Conservation (phyloP, 2,888 invertebrate species). For the Theretra japonica region DNA sequence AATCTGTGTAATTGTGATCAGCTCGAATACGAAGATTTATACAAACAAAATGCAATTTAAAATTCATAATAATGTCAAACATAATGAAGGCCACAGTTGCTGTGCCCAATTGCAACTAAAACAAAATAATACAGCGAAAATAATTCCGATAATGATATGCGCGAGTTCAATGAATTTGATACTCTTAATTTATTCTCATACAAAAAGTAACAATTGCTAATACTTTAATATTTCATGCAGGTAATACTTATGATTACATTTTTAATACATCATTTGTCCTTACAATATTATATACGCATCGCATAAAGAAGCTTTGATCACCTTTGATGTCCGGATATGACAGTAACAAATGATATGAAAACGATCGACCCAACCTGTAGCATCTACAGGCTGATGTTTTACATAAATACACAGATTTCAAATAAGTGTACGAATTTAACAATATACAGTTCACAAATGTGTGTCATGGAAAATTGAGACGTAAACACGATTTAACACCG, state of each 20-base stretch:
- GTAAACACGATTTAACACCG: constrained; percentile 61
- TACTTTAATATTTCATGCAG: constrained; percentile 38
- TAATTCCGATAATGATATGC: constrained; percentile 36
- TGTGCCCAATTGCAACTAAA: constrained; percentile 47
- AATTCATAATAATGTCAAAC: constrained; percentile 44
- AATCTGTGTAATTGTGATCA: constrained; percentile 71
- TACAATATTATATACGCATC: constrained; percentile 32
- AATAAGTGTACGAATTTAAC: constrained; percentile 40
- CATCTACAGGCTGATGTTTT: constrained; percentile 18
- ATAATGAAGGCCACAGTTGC: constrained; percentile 56
- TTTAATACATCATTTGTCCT: constrained; percentile 25
- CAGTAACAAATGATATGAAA: constrained; percentile 54
- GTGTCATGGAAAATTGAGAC: constrained; percentile 75
- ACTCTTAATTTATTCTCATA: constrained; percentile 9
- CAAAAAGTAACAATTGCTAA: constrained; percentile 21
- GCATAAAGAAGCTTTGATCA: constrained; percentile 37
- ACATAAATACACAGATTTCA: constrained; percentile 46
- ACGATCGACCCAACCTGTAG: constrained; percentile 36
- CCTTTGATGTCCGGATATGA: constrained; percentile 42
- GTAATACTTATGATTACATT: constrained; percentile 40
- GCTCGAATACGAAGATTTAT: constrained; percentile 50
- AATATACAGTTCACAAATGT: constrained; percentile 53
- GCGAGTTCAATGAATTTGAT: not conserved
- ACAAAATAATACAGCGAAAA: constrained; percentile 31
- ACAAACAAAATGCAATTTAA: constrained; percentile 49